Percentiles rank a stretch among this genome's conserved stretches.
Evolutionary conservation across 1,140 invertebrate species (phyloP).

Genomic region (Drosophila mojavensis): DNA sequence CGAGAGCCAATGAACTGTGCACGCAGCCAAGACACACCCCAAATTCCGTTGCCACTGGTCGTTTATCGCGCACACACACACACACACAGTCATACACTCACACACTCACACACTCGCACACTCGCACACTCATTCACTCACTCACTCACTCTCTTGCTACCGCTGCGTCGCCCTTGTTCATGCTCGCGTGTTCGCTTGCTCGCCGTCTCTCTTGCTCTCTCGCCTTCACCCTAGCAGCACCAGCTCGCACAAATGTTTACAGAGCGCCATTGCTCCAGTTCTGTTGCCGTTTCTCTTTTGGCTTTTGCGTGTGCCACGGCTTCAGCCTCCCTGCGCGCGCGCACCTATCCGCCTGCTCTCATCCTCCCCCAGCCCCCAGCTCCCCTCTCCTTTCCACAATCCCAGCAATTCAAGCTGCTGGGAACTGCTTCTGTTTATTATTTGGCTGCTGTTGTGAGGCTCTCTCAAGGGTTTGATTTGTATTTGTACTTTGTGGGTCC

Average conservation of each 20-base stretch:
- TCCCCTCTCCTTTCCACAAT: background rate
- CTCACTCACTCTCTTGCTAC: constrained; percentile 7
- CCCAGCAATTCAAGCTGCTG: background rate
- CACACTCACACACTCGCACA: background rate
- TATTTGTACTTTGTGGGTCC: constrained; percentile 67
- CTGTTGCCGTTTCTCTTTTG: constrained; percentile 32
- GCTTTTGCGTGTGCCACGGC: constrained; percentile 24
- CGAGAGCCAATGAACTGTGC: constrained; percentile 37
- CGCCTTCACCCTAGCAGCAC: constrained; percentile 1
- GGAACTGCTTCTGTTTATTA: constrained; percentile 59
- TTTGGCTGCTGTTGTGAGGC: constrained; percentile 58
- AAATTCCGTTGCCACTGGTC: constrained; percentile 42
- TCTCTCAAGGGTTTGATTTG: constrained; percentile 81
- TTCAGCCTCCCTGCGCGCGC: constrained; percentile 10
- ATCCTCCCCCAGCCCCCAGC: background rate
- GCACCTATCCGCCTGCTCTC: constrained; percentile 5
- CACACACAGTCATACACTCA: background rate
- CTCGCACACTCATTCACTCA: background rate
- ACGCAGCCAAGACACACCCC: constrained; percentile 64
- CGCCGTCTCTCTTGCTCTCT: background rate
- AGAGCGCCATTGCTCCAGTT: constrained; percentile 73
- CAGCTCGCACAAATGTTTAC: constrained; percentile 52
- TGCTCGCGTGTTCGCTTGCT: constrained; percentile 25
- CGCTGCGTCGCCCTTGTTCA: constrained; percentile 8
- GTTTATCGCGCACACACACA: constrained; percentile 29